Base-by-base conservation (phyloP, 2,113 vertebrate genomes). In the Regulus satrapa region DNA sequence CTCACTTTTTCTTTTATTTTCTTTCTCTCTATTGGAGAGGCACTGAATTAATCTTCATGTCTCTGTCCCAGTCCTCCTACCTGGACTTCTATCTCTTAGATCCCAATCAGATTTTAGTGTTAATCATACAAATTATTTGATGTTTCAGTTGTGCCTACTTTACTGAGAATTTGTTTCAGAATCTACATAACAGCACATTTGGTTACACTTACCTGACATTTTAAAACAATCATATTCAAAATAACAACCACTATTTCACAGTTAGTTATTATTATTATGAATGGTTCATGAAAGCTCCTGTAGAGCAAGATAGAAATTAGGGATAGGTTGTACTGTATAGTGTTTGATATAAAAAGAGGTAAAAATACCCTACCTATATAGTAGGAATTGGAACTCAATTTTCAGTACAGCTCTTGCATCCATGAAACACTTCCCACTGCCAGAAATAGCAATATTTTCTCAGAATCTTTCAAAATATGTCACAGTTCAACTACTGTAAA, bases 401-500 rank as follows among this genome's bases (percentile, higher is more conserved):
- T 92, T 88, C 85, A 83, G 26, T n/a, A 80, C 24, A 63, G 25
- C 31, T 76, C 82, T 84, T 91, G 46, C 43, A 87, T 72, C 64
- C 58, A 51, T 51, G 15, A 74, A 95, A 63, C 32, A 58, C 17
- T 77, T 92, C 48, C 46, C 81, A 34, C 68, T 85, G 81, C 74
- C 49, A 95, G 63, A 93, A 94, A 78, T 41, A 67, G 21, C 77
- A 84, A 28, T 91, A 88, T 48, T 86, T 96, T 88, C 75, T 85
- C 64, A 77, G 59, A 86, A 6, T 89, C 61, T 92, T 92, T 91
- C 80, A 91, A 86, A 87, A 89, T 68, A 59, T 66, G 75, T 84
- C 20, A 32, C 38, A 66, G 82, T 85, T 93, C 84, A 92, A 81
- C 61, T 61, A n/a, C 62, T 81, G 52, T 54, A 72, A 89, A 81